Evolutionary conservation across 2,888 invertebrate species (phyloP).

Genomic region (Drosophila kambysellisi): DNA sequence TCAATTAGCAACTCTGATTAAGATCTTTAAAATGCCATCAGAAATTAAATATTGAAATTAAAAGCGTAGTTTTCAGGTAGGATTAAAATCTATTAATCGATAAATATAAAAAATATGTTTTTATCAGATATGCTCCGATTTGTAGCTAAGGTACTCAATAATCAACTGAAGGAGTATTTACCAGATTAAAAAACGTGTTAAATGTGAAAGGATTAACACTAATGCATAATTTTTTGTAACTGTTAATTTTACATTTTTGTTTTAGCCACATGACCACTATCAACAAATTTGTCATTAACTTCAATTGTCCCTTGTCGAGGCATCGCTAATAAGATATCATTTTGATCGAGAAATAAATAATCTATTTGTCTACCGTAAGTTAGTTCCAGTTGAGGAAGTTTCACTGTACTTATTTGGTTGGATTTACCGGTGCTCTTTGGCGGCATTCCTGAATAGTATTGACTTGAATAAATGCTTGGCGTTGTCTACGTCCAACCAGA

Average conservation of each 20-base stretch:
- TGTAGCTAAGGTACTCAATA: background rate
- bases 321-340: background rate
- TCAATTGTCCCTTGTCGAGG: too few relatives aligned
- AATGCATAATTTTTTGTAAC: too few relatives aligned
- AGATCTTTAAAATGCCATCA: background rate
- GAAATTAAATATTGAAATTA: background rate
- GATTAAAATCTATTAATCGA: background rate
- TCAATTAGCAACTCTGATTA: background rate
- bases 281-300: too few relatives aligned
- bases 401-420: background rate
- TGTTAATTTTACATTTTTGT: too few relatives aligned
- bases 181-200: too few relatives aligned
- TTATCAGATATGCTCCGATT: background rate
- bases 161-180: background rate
- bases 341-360: background rate
- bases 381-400: background rate
- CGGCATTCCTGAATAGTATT: slow-evolving; percentile 73
- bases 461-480: background rate
- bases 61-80: background rate
- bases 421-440: slow-evolving; percentile 82
- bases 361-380: background rate
- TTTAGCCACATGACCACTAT: too few relatives aligned
- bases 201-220: too few relatives aligned
- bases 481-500: slow-evolving; percentile 80
- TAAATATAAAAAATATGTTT: background rate